Percentiles rank a stretch among this genome's conserved stretches.
These are phyloP conservation scores for Drosophila pegasa DNA, from an alignment of 2,888 invertebrate species.

Conservation along the genomic window DNA sequence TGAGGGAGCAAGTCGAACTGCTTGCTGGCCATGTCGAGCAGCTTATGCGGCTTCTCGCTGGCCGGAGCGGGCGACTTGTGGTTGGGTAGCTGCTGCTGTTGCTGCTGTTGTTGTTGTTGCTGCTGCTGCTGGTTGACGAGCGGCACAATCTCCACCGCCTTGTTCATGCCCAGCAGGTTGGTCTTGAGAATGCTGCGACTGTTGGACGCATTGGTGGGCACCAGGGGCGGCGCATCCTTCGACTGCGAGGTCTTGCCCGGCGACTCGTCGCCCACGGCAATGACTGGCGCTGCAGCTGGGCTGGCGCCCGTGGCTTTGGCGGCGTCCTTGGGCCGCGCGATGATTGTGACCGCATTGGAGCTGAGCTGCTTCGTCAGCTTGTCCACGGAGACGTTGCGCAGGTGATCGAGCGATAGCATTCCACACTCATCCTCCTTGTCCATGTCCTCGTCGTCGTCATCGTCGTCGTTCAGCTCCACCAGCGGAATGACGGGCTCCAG, in stretches of 20 bases:
- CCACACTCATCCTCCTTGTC: slow-evolving; percentile 21
- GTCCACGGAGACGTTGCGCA: slow-evolving; percentile 79
- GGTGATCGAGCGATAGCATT: slow-evolving; percentile 33
- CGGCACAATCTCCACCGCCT: slow-evolving; percentile 82
- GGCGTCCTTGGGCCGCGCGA: slow-evolving; percentile 82
- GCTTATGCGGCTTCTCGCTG: slow-evolving; percentile 81
- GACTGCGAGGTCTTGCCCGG: slow-evolving; percentile 8
- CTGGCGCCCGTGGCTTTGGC: slow-evolving; percentile 1
- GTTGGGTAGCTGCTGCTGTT: slow-evolving; percentile 28
- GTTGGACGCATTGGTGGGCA: slow-evolving; percentile 57
- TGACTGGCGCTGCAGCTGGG: slow-evolving; percentile 37
- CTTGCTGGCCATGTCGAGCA: slow-evolving; percentile 82
- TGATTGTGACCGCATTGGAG: slow-evolving; percentile 84
- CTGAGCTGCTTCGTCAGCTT: slow-evolving; percentile 83
- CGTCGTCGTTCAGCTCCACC: slow-evolving; percentile 78
- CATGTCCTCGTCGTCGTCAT: slow-evolving; percentile 46
- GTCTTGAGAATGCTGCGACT: slow-evolving; percentile 83
- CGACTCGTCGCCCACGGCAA: slow-evolving; percentile 22
- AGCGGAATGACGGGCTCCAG: slow-evolving; percentile 58
- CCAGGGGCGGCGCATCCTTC: slow-evolving; percentile 61
- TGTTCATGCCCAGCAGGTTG: slow-evolving; percentile 79
- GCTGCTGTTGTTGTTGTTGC: slow-evolving; percentile 26
- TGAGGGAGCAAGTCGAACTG: too few species aligned
- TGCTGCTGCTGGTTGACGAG: slow-evolving; percentile 50
- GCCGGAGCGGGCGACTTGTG: slow-evolving; percentile 9